Evolutionary conservation across 1,140 invertebrate species (phyloP).

Genomic region (Drosophila teissieri): DNA sequence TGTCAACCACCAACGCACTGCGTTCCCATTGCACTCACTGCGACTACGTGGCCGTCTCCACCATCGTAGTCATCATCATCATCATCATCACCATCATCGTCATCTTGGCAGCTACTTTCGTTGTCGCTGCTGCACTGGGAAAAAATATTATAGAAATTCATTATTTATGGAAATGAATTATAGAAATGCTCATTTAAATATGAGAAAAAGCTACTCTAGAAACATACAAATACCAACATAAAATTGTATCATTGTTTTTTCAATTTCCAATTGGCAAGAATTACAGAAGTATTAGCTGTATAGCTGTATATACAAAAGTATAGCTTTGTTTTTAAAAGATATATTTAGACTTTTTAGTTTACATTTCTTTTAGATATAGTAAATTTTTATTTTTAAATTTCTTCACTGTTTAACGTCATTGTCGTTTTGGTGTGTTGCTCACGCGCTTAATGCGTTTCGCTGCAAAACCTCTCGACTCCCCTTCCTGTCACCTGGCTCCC

Average conservation of each 20-base stretch:
- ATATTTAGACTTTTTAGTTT: not conserved
- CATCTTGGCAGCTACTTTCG: constrained; percentile 20
- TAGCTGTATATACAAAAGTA: no score
- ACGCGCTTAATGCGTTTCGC: constrained; percentile 53
- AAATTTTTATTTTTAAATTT: not conserved
- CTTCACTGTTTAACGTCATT: not conserved
- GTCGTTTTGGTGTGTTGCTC: constrained; percentile 31
- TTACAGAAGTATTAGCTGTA: no score
- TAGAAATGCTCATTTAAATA: not conserved
- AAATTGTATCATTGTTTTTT: no score
- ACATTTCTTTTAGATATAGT: no score
- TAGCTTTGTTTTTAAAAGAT: no score
- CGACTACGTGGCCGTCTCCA: constrained; percentile 12
- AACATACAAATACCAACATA: no score
- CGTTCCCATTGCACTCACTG: constrained; percentile 62
- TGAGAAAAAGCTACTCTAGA: not conserved
- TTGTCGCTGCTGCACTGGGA: not conserved
- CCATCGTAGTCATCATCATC: constrained; percentile 18
- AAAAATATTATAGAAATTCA: not conserved
- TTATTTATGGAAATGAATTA: no score
- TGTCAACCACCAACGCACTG: constrained; percentile 22
- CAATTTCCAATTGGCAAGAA: no score
- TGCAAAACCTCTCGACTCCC: constrained; percentile 3
- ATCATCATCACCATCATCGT: constrained; percentile 5
- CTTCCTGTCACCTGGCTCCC: constrained; percentile 6